Evolutionary conservation across 2,113 vertebrate genomes (phyloP), one percentile per base, ranked within the genome.

Genomic region (Alligator sinensis): DNA sequence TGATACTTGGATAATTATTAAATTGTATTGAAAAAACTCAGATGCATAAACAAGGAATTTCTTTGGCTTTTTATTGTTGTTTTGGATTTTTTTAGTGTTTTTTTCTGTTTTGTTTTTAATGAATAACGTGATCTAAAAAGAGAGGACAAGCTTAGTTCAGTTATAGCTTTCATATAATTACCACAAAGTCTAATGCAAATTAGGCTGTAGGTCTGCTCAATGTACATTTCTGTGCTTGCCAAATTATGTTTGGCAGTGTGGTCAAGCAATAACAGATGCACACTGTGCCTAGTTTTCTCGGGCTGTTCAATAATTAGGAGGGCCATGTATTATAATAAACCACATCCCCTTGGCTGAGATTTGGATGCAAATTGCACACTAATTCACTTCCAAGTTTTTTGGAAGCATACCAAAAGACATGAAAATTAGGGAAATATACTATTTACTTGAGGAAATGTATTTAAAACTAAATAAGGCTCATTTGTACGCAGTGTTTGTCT

Each of bases 291-390:
- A 98, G 97, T 98, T 98, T 98, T 98, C 98, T 98, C 98, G 98
- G 98, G 98, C 98, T 98, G 98, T 98, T 98, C 98, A 98, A 98
- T 98, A 98, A 99, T 99, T 98, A 99, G 96, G 96, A 98, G 97
- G 98, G 97, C 98, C 97, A 98, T 97, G 97, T 98, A 97, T 98
- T 98, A 97, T 98, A 99, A 99, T 99, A 98, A 98, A 98, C 98
- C 98, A 99, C 99, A 99, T 99, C 99, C 98, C 98, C 97, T 98
- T 99, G 98, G 99, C 98, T 98, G 96, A 98, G 98, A 98, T 98
- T 98, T 98, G 98, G 98, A 98, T 98, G 98, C 98, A 98, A 98
- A 98, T 98, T 97, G 97, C 98, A 97, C 98, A 98, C 97, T 98
- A 98, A 98, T 98, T 98, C 98, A 97, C 98, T 98, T 99, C 93